Evolutionary conservation across 2,888 invertebrate species (phyloP), one percentile per base, ranked within the genome.

Genomic region (Rotaria magnacalcarata): DNA sequence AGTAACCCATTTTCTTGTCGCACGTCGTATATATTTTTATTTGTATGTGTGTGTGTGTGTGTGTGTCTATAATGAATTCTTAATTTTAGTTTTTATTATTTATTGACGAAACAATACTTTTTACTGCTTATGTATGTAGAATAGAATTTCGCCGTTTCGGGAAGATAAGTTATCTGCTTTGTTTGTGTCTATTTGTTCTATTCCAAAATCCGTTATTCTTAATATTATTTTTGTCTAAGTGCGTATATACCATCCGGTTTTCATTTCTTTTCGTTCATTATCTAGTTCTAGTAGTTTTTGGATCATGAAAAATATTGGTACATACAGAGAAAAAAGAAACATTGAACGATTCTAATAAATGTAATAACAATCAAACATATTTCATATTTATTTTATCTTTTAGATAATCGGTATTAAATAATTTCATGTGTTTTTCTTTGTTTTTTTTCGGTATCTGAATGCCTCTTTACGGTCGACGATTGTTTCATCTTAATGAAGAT

Each of bases 391-490:
- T 41, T 67, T 67, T 67, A 6, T 67, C 67, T 67, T 67, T 67
- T 34, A 67, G 67, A 67, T 67, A 3, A 4, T 67, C 1, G 34
- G 34, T 14, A 34, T 67, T 6, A 67, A 67, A 34, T 67, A 67
- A 41, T 34, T 67, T 41, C 14, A 67, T 67, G 27, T 24, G 5
- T 67, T 19, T 67, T 67, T 67, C 27, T 41, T 27, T 67, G 16
- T 67, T 10, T 67, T 16, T 67, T 67, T 67, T 41, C 34, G 34
- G 67, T 41, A 5, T 19, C 14, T 67, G 34, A 67, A 80, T 80
- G 80, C 80, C 80, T 80, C 47, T 80, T 24, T 80, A 47, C n/a
- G 80, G 80, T 47, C 80, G 80, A 24, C 80, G 80, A 47, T 80
- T 80, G n/a, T 80, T 80, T 80, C 80, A 80, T 80, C 47, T 80